phyloP scores from a whole-genome alignment of 2,113 vertebrate species.

The Crotalus tigris region DNA sequence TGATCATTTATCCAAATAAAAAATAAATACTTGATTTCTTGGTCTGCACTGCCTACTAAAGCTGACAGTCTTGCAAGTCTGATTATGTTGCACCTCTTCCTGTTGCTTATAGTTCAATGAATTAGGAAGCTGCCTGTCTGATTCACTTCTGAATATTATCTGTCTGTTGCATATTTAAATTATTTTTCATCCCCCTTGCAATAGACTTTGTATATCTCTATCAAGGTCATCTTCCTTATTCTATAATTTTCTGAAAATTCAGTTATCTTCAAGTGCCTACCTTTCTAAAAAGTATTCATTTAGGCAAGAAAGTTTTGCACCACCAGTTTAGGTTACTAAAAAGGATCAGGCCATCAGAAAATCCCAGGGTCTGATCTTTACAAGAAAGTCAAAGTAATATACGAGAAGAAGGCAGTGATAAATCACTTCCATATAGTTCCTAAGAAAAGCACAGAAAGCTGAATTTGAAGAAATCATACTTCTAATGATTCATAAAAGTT shows the following conservation, averaged over 20 bases:
- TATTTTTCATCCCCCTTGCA: not conserved
- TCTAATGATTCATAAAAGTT: not conserved
- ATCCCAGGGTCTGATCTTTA: not conserved
- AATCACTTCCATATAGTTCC: not conserved
- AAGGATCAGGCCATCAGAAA: not conserved
- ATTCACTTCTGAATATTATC: not conserved
- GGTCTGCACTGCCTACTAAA: not conserved
- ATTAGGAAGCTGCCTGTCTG: not conserved
- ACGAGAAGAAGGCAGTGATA: not conserved
- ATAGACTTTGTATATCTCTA: not conserved
- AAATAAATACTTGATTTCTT: not conserved
- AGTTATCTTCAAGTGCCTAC: not conserved
- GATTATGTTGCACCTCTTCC: not conserved
- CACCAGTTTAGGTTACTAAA: not conserved
- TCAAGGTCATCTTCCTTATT: not conserved
- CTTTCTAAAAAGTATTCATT: not conserved
- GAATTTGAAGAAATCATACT: not conserved
- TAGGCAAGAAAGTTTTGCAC: not conserved
- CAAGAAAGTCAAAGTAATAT: not conserved
- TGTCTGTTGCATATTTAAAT: not conserved
- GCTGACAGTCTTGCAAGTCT: not conserved
- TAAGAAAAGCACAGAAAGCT: not conserved
- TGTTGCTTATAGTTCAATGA: not conserved
- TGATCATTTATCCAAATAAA: not conserved
- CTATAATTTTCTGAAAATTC: not conserved